These are phyloP conservation scores for Novumbra hubbsi DNA, from an alignment of 2,797 vertebrate species.

Conservation along the genomic window DNA sequence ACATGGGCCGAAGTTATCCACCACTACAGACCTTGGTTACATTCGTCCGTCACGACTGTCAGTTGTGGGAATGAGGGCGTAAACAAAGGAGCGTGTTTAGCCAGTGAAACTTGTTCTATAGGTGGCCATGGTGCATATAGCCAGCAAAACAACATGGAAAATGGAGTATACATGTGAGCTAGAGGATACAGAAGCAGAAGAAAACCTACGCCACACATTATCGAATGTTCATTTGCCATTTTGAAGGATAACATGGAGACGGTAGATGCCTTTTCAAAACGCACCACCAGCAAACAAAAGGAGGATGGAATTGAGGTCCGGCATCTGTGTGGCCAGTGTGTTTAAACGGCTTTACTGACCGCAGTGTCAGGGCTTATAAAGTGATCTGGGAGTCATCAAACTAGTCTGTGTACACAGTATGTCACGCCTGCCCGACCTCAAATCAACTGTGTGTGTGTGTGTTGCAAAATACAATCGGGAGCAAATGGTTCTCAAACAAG, in stretches of 20 bases:
- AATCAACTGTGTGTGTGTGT: neutral
- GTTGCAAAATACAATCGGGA: slow-evolving; percentile 7
- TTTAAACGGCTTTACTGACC: neutral
- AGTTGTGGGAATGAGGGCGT: slow-evolving; percentile 58
- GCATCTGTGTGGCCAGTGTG: too few species aligned
- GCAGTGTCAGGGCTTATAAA: neutral
- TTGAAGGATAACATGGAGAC: too few species aligned
- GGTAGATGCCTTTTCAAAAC: too few species aligned
- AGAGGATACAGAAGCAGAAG: neutral
- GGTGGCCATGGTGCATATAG: neutral
- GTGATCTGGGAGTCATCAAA: neutral
- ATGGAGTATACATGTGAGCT: neutral
- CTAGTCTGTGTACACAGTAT: neutral
- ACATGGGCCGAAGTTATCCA: slow-evolving; percentile 31
- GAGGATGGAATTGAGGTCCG: too few species aligned
- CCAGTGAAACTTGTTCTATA: neutral
- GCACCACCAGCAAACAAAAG: too few species aligned
- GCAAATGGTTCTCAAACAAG: slow-evolving; percentile 43
- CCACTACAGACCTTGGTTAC: slow-evolving; percentile 41
- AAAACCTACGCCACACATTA: too few species aligned
- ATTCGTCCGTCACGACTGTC: slow-evolving; percentile 41
- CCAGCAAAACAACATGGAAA: neutral
- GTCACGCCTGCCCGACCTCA: slow-evolving; percentile 4
- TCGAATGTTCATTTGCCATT: too few species aligned
- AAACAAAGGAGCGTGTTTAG: slow-evolving; percentile 14